A percentile compares a stretch with the other conserved stretches of the same genome.
Evolutionary conservation across 2,797 vertebrate genomes (phyloP).

Genomic region (Lateolabrax maculatus): DNA sequence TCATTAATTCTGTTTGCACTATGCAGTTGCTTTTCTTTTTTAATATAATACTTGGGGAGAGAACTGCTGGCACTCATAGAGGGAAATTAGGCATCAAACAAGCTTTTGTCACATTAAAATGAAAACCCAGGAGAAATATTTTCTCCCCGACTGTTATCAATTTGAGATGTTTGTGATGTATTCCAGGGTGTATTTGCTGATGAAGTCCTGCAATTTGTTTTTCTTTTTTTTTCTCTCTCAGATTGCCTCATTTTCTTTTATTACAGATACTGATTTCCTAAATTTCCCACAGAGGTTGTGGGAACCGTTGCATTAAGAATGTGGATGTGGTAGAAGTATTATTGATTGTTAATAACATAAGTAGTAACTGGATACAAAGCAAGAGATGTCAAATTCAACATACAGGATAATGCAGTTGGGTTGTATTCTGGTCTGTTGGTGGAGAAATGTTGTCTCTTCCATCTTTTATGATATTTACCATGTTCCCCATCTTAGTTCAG

Average conservation of each 20-base stretch:
- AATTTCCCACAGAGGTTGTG: not conserved
- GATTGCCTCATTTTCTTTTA: slow-evolving; percentile 55
- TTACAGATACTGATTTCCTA: slow-evolving; percentile 41
- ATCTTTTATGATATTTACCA: not conserved
- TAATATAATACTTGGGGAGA: slow-evolving; percentile 5
- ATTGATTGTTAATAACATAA: not conserved
- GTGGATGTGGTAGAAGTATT: not conserved
- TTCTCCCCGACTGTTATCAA: slow-evolving; percentile 33
- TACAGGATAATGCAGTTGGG: not conserved
- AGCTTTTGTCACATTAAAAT: slow-evolving; percentile 46
- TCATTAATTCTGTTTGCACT: slow-evolving; percentile 16
- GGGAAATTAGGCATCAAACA: slow-evolving; percentile 48
- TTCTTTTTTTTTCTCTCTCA: slow-evolving; percentile 34
- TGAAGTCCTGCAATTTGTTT: slow-evolving; percentile 43
- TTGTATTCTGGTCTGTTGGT: not conserved
- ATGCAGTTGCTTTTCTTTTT: slow-evolving; percentile 17
- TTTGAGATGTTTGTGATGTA: slow-evolving; percentile 48
- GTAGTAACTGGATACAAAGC: not conserved
- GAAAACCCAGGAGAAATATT: slow-evolving; percentile 46
- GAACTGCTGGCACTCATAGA: slow-evolving; percentile 12
- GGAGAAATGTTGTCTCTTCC: not conserved
- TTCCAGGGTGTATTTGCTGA: slow-evolving; percentile 35
- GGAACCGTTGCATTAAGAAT: not conserved
- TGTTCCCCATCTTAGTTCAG: no score
- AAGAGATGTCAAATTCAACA: slow-evolving; percentile 1